Percentiles rank a stretch among this genome's conserved stretches.
Evolutionary conservation across 2,113 vertebrate species (phyloP).

Genomic region (Cnemophilus loriae): DNA sequence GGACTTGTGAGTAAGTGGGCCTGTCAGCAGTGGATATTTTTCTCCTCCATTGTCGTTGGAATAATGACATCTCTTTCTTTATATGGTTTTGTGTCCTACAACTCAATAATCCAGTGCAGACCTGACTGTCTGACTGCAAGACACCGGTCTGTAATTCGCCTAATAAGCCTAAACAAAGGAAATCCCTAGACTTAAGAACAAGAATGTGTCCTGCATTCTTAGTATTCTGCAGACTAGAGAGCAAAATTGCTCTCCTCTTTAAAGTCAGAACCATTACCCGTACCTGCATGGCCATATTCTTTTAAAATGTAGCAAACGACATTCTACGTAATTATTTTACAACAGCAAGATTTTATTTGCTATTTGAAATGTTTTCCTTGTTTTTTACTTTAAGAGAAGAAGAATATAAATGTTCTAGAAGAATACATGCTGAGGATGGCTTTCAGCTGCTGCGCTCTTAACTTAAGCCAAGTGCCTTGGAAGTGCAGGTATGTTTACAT

Average conservation of each 20-base stretch:
- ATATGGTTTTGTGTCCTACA: constrained; percentile 65
- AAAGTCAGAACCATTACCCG: neutral
- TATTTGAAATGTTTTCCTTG: neutral
- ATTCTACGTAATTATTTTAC: constrained; percentile 7
- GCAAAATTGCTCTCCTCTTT: constrained; percentile 7
- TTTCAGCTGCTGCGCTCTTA: neutral
- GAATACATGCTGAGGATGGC: neutral
- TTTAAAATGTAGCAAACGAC: neutral
- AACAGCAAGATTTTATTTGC: neutral
- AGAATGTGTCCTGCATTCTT: constrained; percentile 21
- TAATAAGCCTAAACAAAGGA: constrained; percentile 64
- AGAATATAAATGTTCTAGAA: neutral
- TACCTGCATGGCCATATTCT: neutral
- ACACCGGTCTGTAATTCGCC: constrained; percentile 56
- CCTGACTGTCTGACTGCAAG: constrained; percentile 52
- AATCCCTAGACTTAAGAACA: constrained; percentile 65
- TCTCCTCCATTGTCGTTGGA: constrained; percentile 57
- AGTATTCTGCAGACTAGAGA: neutral
- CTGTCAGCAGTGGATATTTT: constrained; percentile 70
- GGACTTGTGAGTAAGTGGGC: constrained; percentile 58
- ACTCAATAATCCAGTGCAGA: constrained; percentile 58
- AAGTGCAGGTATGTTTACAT: constrained; percentile 57
- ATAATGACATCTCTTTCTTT: constrained; percentile 73
- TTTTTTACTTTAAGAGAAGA: neutral
- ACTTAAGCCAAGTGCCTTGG: constrained; percentile 38